Conservation (phyloP, 2,113 vertebrate species). For the Panthera uncia region DNA sequence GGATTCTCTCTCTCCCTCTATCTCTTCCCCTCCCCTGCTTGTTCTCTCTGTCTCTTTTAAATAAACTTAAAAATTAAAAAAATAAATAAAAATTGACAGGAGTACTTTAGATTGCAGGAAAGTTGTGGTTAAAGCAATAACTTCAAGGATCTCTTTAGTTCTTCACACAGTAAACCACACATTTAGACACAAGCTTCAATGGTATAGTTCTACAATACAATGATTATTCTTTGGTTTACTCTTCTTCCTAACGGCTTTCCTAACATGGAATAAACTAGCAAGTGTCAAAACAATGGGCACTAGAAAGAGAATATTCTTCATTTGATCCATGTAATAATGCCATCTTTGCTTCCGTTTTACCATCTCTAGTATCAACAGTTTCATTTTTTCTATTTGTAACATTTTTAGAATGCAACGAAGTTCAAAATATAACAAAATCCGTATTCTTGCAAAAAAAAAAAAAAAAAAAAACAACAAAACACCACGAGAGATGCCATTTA, state of each 20-base stretch:
- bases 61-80: too few species aligned
- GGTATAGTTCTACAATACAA: background rate
- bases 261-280: background rate
- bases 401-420: background rate
- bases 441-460: background rate
- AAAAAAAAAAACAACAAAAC: too few species aligned
- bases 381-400: background rate
- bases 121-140: background rate
- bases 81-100: background rate
- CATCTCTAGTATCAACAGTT: background rate
- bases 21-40: too few species aligned
- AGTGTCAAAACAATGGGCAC: background rate
- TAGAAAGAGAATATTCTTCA: background rate
- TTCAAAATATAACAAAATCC: constrained; percentile 19
- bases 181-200: background rate
- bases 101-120: background rate
- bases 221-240: background rate
- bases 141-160: background rate
- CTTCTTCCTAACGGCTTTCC: background rate
- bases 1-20: too few species aligned
- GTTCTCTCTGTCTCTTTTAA: too few species aligned
- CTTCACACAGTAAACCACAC: background rate
- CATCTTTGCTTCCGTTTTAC: constrained; percentile 9
- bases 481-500: background rate
- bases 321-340: background rate